Evolutionary conservation across 2,888 invertebrate species (phyloP), one percentile per base, ranked within the genome.

Genomic region (Epiblema foenella): DNA sequence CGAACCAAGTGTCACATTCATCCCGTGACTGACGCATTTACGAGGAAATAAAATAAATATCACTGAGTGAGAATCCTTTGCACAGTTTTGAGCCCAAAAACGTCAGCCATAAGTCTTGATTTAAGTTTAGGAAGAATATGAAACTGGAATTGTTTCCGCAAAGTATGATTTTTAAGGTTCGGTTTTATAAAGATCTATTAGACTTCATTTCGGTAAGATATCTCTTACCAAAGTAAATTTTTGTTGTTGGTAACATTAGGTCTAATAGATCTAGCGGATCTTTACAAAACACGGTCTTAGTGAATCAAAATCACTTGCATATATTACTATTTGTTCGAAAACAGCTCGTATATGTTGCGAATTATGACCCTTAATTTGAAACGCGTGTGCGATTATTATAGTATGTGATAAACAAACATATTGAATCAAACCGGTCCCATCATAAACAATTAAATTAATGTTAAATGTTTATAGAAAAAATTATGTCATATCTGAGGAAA

Each of bases 401-500:
- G 33, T 33, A 39, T 12, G 39, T 12, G 0, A 39, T 39, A 33
- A 8, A 33, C 24, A 24, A 68, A 68, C 59, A 60, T 51, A 59
- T 68, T 58, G 46, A n/a, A 33, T 60, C 15, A 9, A 52, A 63
- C 56, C 68, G 18, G 51, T 51, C 33, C 49, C 37, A 17, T 52
- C 37, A 12, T 52, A 58, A 49, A 66, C 24, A 37, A 63, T 51
- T 51, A 24, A 24, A 65, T 33, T 33, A 46, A 52, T 65, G 29
- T 59, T 51, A 46, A 58, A 62, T 33, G 42, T 68, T 60, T 62
- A 37, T 56, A 46, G 49, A 33, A 58, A 29, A 62, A 59, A 54
- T 71, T 66, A 71, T 71, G 71, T 71, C 60, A 71, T 49, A 29
- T 60, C 5, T 2, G 4, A 29, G 29, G 54, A 60, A 62, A 60